Base-by-base conservation (phyloP, 1,140 invertebrate species). In the Himalopsyche phryganea region DNA sequence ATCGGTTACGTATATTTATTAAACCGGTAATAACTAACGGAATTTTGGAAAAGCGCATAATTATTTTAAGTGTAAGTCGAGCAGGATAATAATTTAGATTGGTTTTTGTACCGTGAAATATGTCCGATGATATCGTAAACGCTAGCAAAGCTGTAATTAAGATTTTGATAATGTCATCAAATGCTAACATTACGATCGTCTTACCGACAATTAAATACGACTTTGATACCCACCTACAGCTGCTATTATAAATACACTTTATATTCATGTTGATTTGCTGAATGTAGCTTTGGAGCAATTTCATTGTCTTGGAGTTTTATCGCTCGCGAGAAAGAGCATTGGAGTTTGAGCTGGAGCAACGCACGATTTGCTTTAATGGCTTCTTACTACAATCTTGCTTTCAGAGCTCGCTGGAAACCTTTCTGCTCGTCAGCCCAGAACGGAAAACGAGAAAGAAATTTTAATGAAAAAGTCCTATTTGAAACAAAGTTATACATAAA, bases 291-390 rank as follows among this genome's bases (percentile, higher is more conserved):
- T 11, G 38, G 3, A 40, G 38, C 13, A 11, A 7, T 46, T 46
- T 46, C 44, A 46, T 46, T 46, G 44, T 46, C 44, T 46, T 46
- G 11, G 10, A 2, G 44, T n/a, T 14, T 19, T 46, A 17, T 46
- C 7, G 18, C 15, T 14, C 5, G 44, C 44, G 20, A 46, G 44
- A 23, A 46, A 28, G 15, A 41, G 46, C 28, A 28, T 35, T 38
- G 18, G 42, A 58, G 49, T 58, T 58, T 42, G 55, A 36, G 49
- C 40, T 58, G 41, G 55, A 36, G 49, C 40, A 46, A 58, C 56
- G 56, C 56, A 58, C 56, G 56, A 58, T 58, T 58, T 51, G 13
- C 41, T 58, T 58, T 58, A 51, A 58, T 58, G 56, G 56, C 32
- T 18, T 9, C 23, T 9, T 38, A 35, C 47, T 36, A 47, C 50